Conservation (phyloP, 2,113 vertebrate genomes). For the Marmota flaviventris region DNA sequence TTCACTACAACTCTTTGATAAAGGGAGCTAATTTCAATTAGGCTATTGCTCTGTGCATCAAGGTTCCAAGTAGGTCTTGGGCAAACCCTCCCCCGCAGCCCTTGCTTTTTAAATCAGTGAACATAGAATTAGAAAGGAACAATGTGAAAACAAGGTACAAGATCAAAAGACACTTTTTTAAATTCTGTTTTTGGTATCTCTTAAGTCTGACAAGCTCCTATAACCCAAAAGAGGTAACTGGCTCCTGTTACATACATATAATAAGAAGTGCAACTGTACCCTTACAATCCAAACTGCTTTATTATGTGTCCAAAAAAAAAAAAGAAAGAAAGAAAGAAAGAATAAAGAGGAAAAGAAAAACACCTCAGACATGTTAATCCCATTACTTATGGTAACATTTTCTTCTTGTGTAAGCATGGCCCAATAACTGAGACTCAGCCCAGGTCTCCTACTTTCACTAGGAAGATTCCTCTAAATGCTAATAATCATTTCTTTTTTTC, state of each 20-base stretch:
- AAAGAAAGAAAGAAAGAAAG: background rate
- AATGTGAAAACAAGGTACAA: background rate
- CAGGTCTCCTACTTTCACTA: fast-evolving
- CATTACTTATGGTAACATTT: background rate
- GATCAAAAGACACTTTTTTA: background rate
- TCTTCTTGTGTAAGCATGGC: background rate
- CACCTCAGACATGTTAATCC: background rate
- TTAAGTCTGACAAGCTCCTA: background rate
- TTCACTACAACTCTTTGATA: background rate
- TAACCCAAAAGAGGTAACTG: background rate
- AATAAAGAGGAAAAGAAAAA: background rate
- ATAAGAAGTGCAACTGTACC: background rate
- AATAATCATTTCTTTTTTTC: background rate
- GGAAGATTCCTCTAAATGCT: background rate
- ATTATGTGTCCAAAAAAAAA: background rate
- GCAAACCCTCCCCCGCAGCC: too few relatives aligned
- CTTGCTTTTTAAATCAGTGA: background rate
- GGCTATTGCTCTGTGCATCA: background rate
- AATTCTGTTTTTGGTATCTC: background rate
- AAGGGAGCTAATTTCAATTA: background rate
- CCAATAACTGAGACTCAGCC: background rate
- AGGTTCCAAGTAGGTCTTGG: background rate
- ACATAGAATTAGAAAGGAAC: background rate
- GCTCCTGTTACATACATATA: background rate
- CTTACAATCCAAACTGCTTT: background rate